Conservation (phyloP, 2,113 vertebrate genomes). For the Otolemur garnettii region DNA sequence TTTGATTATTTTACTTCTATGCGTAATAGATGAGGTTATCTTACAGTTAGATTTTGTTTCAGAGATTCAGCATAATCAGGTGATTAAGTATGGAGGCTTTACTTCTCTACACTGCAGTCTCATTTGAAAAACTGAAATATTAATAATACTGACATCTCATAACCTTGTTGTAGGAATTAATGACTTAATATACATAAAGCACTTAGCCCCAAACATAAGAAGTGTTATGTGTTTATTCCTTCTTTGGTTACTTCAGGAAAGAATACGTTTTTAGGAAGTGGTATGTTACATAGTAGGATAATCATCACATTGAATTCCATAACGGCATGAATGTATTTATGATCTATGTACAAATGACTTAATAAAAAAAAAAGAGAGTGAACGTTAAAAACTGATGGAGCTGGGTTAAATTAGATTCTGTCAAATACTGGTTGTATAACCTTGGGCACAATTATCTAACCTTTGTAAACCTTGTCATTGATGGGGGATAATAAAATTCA, state of each 20-base stretch:
- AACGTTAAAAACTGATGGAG: background rate
- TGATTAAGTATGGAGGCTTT: background rate
- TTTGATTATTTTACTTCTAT: background rate
- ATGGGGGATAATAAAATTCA: background rate
- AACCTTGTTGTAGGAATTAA: background rate
- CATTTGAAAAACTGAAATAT: background rate
- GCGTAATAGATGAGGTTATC: background rate
- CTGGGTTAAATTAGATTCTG: background rate
- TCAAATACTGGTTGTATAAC: background rate
- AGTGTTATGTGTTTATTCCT: background rate
- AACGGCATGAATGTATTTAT: no score
- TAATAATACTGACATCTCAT: background rate
- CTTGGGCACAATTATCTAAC: background rate
- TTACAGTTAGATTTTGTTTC: background rate
- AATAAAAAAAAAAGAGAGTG: background rate
- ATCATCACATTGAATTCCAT: no score
- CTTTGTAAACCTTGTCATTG: background rate
- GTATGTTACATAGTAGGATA: background rate
- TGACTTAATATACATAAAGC: background rate
- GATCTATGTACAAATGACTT: no score
- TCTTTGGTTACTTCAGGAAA: conserved; percentile 33
- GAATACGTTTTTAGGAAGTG: background rate
- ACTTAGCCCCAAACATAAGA: background rate
- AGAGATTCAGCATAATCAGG: background rate
- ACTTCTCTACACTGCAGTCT: background rate